phyloP scores from a whole-genome alignment of 2,888 invertebrate genomes.

The Drosophila eohydei region DNA sequence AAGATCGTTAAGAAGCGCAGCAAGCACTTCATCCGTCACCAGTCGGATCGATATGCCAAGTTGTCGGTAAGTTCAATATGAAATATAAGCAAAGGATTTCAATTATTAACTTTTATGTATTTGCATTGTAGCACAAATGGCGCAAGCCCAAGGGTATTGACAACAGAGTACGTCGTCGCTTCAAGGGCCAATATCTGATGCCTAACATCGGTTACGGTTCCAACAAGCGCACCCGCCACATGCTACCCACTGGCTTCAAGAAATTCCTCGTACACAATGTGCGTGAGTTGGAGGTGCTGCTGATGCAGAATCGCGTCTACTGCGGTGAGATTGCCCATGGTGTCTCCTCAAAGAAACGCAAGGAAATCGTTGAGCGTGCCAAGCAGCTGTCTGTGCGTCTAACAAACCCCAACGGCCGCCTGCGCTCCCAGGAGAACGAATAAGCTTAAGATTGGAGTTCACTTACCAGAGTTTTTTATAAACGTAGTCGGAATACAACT shows the following conservation, averaged over 20 bases:
- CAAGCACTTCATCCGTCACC: constrained; percentile 99
- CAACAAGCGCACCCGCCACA: constrained; percentile 96
- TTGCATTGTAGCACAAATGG: constrained; percentile 93
- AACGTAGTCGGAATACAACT: constrained; percentile 74
- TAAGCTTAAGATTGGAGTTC: constrained; percentile 86
- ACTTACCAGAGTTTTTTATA: constrained; percentile 70
- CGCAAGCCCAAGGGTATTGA: constrained; percentile 99
- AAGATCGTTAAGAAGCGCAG: constrained; percentile 98
- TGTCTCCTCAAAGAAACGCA: constrained; percentile 98
- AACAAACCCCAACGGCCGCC: constrained; percentile 97
- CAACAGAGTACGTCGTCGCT: constrained; percentile 99
- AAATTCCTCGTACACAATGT: constrained; percentile 97
- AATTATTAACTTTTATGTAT: constrained; percentile 10
- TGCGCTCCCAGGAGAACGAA: constrained; percentile 99
- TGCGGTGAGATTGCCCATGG: constrained; percentile 99
- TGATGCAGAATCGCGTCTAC: constrained; percentile 99
- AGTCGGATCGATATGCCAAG: constrained; percentile 98
- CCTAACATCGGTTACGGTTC: constrained; percentile 99
- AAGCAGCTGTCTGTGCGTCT: constrained; percentile 97
- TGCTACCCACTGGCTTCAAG: constrained; percentile 98
- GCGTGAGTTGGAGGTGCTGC: constrained; percentile 97
- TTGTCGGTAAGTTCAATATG: constrained; percentile 89
- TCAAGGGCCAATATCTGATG: constrained; percentile 99
- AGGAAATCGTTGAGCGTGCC: constrained; percentile 97
- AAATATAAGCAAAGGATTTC: neutral